phyloP scores from a whole-genome alignment of 2,888 invertebrate genomes.

The Volucella zonaria region DNA sequence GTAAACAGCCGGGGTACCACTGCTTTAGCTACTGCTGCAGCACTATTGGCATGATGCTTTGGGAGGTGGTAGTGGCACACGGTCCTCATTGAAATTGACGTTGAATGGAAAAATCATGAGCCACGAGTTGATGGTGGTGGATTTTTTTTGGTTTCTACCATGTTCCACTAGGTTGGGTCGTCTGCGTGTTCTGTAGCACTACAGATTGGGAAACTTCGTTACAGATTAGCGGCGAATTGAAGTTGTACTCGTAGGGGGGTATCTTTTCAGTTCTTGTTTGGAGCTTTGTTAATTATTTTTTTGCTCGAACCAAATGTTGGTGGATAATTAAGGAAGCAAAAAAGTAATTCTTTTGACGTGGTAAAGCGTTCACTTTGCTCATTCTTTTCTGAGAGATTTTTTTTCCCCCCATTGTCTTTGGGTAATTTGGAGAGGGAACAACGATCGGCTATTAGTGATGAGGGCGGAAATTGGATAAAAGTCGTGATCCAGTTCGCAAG shows the following conservation, averaged over 20 bases:
- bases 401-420: background rate
- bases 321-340: conserved; percentile 60
- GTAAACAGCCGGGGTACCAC: conserved; percentile 61
- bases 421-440: background rate
- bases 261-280: conserved; percentile 36
- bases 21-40: conserved; percentile 48
- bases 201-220: conserved; percentile 48
- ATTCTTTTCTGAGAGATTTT: conserved; percentile 14
- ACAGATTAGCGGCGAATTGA: conserved; percentile 31
- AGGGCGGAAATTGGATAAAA: conserved; percentile 75
- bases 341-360: conserved; percentile 45
- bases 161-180: conserved; percentile 23
- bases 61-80: conserved; percentile 33
- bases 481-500: conserved; percentile 76
- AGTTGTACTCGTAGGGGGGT: conserved; percentile 17
- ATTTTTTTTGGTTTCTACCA: background rate
- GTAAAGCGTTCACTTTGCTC: conserved; percentile 65
- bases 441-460: conserved; percentile 36
- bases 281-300: conserved; percentile 60
- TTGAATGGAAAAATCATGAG: conserved; percentile 58
- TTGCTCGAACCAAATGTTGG: background rate
- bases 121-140: conserved; percentile 10
- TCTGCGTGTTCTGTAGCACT: conserved; percentile 42
- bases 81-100: conserved; percentile 55
- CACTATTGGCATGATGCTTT: conserved; percentile 22